Base-by-base conservation (phyloP, 2,888 invertebrate species). In the Epinotia brunnichana region DNA sequence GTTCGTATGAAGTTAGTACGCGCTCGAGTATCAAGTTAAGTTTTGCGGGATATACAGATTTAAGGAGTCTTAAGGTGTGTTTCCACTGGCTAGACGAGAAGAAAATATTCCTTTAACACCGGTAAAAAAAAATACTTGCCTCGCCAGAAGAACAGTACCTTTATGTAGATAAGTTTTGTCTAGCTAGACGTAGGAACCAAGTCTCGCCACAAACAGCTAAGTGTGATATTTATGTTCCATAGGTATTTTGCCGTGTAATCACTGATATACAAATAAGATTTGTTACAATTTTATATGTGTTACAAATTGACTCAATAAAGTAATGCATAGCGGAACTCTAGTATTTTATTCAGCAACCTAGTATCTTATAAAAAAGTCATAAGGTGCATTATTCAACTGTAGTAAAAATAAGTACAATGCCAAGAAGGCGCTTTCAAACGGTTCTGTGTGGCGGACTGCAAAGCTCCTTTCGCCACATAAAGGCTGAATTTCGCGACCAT, bases 261-360 rank as follows among this genome's bases (percentile, higher is more conserved):
- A 61, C 51, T 39, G 21, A 64, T 54, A 56, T 44, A 63, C 3
- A 57, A 53, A 17, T 59, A 9, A 24, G 59, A 66, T 66, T 70
- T 71, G 70, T 60, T 70, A 56, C 61, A 41, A 56, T 56, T 70
- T 62, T 63, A 63, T 63, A 56, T 62, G 21, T 63, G 56, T 63
- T 71, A 71, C 70, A 51, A 59, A 70, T 59, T 59, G 53, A 66
- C 53, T 66, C 29, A 71, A 71, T 71, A 66, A 66, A 71, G 51
- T 59, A 53, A 44, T 66, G 41, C 60, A 53, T 64, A 71, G 19
- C 59, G 13, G 19, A 66, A 39, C 17, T 4, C 0, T n/a, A 11
- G 9, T 7, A 3, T 1, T 64, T 44, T 35, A 51, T 51, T 59
- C 1, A 35, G 39, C 3, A 17, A 7, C 13, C 15, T 35, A 35